Evolutionary conservation across 2,888 invertebrate species (phyloP), one percentile per base, ranked within the genome.

Genomic region (Dasysyrphus albostriatus): DNA sequence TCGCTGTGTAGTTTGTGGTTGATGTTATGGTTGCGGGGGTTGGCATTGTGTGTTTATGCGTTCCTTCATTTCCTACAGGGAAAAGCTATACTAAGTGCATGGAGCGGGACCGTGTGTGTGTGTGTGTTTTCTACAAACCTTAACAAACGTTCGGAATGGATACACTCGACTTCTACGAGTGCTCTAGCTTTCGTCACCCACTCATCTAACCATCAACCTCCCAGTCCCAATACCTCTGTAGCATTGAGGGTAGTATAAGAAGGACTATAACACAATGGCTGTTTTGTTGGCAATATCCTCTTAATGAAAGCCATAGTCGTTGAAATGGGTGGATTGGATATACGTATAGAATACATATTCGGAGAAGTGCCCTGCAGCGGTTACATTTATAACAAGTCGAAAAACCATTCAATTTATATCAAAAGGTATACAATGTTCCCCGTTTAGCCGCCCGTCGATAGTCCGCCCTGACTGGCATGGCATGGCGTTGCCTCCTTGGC

Each of bases 361-460:
- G 72, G 75, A 87, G 83, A 78, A 87, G 90, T 91, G 90, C 91
- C 91, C 92, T 91, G 91, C 90, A 92, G 91, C 92, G 91, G 90
- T 92, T 90, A 90, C 91, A 91, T 89, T 89, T 89, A 91, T 91
- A 91, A 90, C 90, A 82, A 88, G 88, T 88, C 88, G 88, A 80
- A 88, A 88, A 88, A 88, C 88, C 88, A 88, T 88, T 88, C 88
- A 88, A 83, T 88, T 88, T 88, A 88, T 88, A 80, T 88, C 79
- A 83, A 88, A 88, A 88, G 88, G 83, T 80, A 88, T 67, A 88
- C 83, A 87, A 79, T 83, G 74, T 87, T 87, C 51, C 78, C 75
- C 79, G 83, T 78, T 82, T 59, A 87, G 75, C 65, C 78, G 59
- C 63, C 56, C 37, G 51, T 69, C 47, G 24, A 24, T 61, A 59